These are phyloP conservation scores for Poeciliopsis prolifica DNA, from an alignment of 2,113 vertebrate species.

Conservation along the genomic window DNA sequence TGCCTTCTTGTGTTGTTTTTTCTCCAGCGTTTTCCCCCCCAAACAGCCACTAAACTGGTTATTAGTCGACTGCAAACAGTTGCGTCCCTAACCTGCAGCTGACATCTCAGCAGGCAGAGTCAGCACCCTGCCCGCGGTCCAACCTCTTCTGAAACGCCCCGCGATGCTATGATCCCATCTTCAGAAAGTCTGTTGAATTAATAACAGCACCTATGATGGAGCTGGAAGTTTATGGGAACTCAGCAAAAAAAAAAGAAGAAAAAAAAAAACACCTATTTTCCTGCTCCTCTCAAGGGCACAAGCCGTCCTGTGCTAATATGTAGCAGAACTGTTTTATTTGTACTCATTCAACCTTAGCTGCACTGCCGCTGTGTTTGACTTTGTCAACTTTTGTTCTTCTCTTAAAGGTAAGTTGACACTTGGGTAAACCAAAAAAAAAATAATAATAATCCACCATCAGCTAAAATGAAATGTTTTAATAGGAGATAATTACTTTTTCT, in stretches of 20 bases:
- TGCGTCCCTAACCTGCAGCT: conserved; percentile 33
- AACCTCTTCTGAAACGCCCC: conserved; percentile 12
- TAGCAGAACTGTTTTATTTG: not conserved
- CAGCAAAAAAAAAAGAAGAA: conserved; percentile 11
- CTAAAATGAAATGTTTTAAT: conserved; percentile 1
- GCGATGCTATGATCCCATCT: conserved; percentile 11
- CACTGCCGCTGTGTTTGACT: conserved; percentile 18
- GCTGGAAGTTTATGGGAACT: conserved; percentile 3
- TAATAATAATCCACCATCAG: conserved; percentile 2
- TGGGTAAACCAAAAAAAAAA: too few species aligned
- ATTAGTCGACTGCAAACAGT: conserved; percentile 7
- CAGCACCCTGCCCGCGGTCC: conserved; percentile 34
- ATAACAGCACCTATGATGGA: conserved; percentile 29
- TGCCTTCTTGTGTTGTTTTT: conserved; percentile 11
- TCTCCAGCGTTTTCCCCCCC: conserved; percentile 2
- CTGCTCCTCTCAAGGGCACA: conserved; percentile 1
- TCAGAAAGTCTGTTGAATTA: conserved; percentile 51
- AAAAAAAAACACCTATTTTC: conserved; percentile 3
- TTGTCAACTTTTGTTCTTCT: conserved; percentile 10
- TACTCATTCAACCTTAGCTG: not conserved
- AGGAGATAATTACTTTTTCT: not conserved
- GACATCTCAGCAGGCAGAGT: conserved; percentile 37
- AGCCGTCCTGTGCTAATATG: not conserved
- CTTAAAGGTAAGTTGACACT: conserved; percentile 9
- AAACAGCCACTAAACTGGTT: conserved; percentile 27